Base-by-base conservation (phyloP, 2,888 invertebrate species). In the Nomada fucata region DNA sequence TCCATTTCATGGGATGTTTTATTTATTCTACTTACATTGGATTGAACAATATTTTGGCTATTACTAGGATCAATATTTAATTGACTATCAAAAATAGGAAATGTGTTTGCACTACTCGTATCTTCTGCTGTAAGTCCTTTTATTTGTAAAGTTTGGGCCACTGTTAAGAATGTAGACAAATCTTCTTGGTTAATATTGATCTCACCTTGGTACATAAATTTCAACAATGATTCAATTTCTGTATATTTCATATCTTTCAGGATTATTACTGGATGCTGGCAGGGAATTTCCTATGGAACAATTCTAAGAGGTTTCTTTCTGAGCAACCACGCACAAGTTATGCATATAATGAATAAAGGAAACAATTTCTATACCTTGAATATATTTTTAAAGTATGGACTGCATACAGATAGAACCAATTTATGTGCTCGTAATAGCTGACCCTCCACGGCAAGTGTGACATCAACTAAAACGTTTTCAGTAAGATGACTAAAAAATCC, bases 371-470 rank as follows among this genome's bases (percentile, higher is more conserved):
- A 3, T 89, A 94, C 94, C 91, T 93, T 94, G 76, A 94, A 94
- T 79, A 94, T 91, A 79, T 92, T 91, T 88, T 94, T 94, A 85
- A 94, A 94, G 84, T 94, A 94, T n/a, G 94, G 94, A 87, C 94
- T 94, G 85, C 94, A 94, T 10, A 94, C 93, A 26, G 94, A 94
- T 0, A 94, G 90, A 29, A 94, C 94, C 77, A 94, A 87, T 89
- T 94, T 94, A 80, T 94, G 94, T 50, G 94, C 94, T 82, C 93
- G 94, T 23, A 94, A 87, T 71, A 93, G 91, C 73, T 93, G 91
- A 63, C 94, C 94, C 64, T 94, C 94, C 47, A 94, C 94, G n/a
- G 94, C 94, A 9, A 94, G 86, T 9, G 94, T 94, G n/a, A 94
- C 94, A 86, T 94, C 94, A 53, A 94, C 94, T 69, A 94, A 86